A percentile compares a stretch with the other conserved stretches of the same genome.
Evolutionary conservation across 1,140 invertebrate genomes (phyloP).

Genomic region (Archegozetes longisetosus): DNA sequence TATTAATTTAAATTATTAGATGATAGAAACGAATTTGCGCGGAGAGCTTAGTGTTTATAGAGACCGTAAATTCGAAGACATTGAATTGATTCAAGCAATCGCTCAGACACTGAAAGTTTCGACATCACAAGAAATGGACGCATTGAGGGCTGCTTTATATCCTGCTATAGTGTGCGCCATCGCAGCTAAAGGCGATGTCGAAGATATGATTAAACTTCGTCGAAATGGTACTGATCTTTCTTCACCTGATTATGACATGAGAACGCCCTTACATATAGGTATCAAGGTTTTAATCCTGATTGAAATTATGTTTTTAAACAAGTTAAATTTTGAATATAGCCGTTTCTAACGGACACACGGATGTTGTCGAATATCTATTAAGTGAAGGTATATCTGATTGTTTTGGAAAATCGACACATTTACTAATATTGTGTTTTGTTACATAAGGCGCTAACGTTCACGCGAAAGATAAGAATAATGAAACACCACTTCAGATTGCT

Average conservation of each 20-base stretch:
- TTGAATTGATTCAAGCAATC: conserved; percentile 47
- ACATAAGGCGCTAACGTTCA: conserved; percentile 69
- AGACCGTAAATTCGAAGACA: conserved; percentile 33
- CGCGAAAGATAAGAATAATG: conserved; percentile 41
- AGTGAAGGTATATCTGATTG: conserved; percentile 35
- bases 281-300: neutral
- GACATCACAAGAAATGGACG: conserved; percentile 44
- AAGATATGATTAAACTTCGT: conserved; percentile 25
- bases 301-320: no score
- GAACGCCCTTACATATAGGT: conserved; percentile 57
- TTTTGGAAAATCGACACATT: no score
- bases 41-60: conserved; percentile 24
- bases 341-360: conserved; percentile 46
- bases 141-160: conserved; percentile 53
- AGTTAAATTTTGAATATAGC: no score
- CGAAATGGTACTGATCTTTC: conserved; percentile 50
- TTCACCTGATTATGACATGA: conserved; percentile 52
- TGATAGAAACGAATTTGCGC: conserved; percentile 51
- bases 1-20: conserved; percentile 30
- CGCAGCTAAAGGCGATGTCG: conserved; percentile 44
- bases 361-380: conserved; percentile 53
- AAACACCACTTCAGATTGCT: conserved; percentile 28
- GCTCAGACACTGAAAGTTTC: conserved; percentile 46
- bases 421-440: no score
- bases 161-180: conserved; percentile 58